phyloP scores from a whole-genome alignment of 1,140 invertebrate genomes.

The Sarcophaga peregrina region DNA sequence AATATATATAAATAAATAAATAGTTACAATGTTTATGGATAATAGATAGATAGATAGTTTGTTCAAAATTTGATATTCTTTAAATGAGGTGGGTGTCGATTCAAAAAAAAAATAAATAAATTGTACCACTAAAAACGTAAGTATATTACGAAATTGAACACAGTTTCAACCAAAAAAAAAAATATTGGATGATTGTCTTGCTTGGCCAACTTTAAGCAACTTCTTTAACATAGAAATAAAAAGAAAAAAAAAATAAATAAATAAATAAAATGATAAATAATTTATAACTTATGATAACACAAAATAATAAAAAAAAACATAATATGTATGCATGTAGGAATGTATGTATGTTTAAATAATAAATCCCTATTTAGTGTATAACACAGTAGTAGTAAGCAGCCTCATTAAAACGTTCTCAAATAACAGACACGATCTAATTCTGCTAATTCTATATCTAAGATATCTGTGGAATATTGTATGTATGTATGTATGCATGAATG shows the following conservation, averaged over 20 bases:
- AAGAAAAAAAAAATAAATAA: neutral
- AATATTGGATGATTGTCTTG: slow-evolving; percentile 20
- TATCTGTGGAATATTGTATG: too few relatives aligned
- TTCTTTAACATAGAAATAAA: neutral
- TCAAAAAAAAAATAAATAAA: too few relatives aligned
- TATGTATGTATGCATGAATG: too few relatives aligned
- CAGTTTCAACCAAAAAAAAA: neutral
- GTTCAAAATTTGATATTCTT: neutral
- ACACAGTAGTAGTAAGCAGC: neutral
- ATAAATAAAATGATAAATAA: neutral
- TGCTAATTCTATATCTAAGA: too few relatives aligned
- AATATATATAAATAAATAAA: neutral
- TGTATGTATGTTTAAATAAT: neutral
- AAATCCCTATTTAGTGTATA: neutral
- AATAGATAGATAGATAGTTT: neutral
- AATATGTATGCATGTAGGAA: too few relatives aligned
- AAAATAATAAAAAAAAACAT: too few relatives aligned
- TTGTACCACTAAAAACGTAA: neutral
- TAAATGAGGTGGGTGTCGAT: neutral
- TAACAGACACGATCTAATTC: too few relatives aligned
- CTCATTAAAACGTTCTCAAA: too few relatives aligned
- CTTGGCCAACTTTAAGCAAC: neutral
- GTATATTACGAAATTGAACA: neutral
- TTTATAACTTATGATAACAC: too few relatives aligned
- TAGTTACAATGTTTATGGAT: slow-evolving; percentile 1